phyloP scores from a whole-genome alignment of 2,888 invertebrate species.

The Pristionchus maxplancki region DNA sequence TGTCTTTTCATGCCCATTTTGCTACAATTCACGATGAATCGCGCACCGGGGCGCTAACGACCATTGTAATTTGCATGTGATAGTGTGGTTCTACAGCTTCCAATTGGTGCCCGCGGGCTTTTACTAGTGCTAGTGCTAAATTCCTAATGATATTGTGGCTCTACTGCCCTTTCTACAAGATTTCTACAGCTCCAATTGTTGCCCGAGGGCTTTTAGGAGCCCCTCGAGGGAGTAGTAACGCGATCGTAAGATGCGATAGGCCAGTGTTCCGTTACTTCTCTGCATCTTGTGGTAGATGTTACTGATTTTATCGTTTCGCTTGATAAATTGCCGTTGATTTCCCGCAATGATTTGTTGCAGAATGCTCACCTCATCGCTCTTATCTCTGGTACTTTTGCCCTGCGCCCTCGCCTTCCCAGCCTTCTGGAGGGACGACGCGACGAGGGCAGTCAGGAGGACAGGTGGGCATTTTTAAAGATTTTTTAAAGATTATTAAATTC shows the following conservation, averaged over 20 bases:
- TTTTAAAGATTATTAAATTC: neutral
- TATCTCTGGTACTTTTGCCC: neutral
- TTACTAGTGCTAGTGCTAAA: no score
- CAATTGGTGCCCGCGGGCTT: neutral
- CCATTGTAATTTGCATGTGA: neutral
- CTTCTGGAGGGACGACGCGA: neutral
- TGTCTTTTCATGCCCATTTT: neutral
- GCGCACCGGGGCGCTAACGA: neutral
- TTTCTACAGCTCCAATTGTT: no score
- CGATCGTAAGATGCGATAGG: no score
- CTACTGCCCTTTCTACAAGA: no score
- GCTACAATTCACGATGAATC: neutral
- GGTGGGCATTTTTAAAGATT: neutral
- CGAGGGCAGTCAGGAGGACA: slow-evolving; percentile 32
- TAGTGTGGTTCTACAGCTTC: neutral
- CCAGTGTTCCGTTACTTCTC: no score
- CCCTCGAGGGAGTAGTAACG: no score
- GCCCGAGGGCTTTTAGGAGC: no score
- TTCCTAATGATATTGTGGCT: no score
- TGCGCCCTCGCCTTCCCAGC: neutral
- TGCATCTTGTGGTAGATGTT: no score
- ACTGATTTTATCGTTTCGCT: no score
- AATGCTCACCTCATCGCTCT: neutral
- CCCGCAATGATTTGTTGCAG: neutral
- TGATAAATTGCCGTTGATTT: neutral